Conservation (phyloP, 2,888 invertebrate genomes). For the Platerodrilus igneus region DNA sequence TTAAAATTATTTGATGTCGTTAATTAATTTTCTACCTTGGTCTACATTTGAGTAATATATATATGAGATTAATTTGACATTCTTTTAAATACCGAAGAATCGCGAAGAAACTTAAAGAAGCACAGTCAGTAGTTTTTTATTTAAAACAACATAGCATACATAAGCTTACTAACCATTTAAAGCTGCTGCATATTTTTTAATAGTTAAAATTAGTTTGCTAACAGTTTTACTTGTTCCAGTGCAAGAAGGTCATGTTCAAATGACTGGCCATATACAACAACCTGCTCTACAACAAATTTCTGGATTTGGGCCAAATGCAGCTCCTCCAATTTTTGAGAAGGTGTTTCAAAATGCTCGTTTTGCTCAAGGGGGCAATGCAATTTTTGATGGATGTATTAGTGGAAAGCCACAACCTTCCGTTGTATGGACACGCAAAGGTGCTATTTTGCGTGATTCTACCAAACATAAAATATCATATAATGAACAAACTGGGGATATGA, state of each 20-base stretch:
- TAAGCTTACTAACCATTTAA: no score
- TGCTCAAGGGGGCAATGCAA: conserved; percentile 89
- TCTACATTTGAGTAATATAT: no score
- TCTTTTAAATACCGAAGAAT: no score
- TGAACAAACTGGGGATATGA: conserved; percentile 60
- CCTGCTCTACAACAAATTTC: conserved; percentile 45
- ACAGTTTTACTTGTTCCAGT: conserved; percentile 36
- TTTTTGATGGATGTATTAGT: conserved; percentile 86
- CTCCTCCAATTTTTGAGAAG: conserved; percentile 93
- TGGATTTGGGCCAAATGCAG: conserved; percentile 66
- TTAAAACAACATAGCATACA: no score
- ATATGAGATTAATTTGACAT: no score
- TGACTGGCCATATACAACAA: conserved; percentile 61
- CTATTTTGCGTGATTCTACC: conserved; percentile 74
- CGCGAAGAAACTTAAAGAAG: no score
- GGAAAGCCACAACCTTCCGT: conserved; percentile 91
- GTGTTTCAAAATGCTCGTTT: conserved; percentile 92
- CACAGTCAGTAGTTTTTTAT: no score
- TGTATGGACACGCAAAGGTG: conserved; percentile 84
- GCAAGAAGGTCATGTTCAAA: conserved; percentile 49
- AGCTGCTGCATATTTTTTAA: no score
- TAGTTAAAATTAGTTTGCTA: conserved; percentile 29
- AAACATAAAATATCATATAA: conserved; percentile 91
- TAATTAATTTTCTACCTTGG: no score
- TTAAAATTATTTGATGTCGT: no score